phyloP scores from a whole-genome alignment of 2,113 vertebrate genomes.

The Xenotilapia flavipinnis region DNA sequence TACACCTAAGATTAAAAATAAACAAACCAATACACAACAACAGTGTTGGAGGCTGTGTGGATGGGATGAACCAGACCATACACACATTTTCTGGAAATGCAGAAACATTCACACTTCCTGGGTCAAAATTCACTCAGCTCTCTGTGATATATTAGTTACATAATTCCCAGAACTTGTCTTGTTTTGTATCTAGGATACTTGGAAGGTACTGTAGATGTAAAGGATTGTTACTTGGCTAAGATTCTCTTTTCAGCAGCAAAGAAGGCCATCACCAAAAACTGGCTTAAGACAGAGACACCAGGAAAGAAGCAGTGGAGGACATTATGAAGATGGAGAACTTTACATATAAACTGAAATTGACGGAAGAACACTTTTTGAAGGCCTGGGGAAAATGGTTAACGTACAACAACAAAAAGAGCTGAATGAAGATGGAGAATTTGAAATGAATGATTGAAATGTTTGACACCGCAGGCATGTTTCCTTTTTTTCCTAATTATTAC shows the following conservation, averaged over 20 bases:
- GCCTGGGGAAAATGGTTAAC: too few species aligned
- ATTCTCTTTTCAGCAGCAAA: rapidly evolving
- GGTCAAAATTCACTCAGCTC: background rate
- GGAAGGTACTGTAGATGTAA: rapidly evolving
- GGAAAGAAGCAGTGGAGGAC: too few species aligned
- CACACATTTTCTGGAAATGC: background rate
- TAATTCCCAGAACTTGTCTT: background rate
- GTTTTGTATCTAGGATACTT: background rate
- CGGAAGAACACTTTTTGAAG: too few species aligned
- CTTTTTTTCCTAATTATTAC: too few species aligned
- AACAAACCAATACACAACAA: background rate
- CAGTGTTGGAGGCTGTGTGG: background rate
- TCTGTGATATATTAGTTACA: rapidly evolving
- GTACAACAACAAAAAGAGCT: too few species aligned
- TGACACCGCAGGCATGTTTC: too few species aligned
- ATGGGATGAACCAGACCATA: background rate
- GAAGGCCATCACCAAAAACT: background rate
- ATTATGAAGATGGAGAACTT: too few species aligned
- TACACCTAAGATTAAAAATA: background rate
- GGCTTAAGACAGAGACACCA: background rate
- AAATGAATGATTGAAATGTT: too few species aligned
- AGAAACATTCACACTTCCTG: background rate
- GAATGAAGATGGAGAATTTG: too few species aligned
- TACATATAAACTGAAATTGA: too few species aligned
- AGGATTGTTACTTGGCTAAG: background rate